Evolutionary conservation across 2,888 invertebrate genomes (phyloP).

Genomic region (Dryocosmus kuriphilus): DNA sequence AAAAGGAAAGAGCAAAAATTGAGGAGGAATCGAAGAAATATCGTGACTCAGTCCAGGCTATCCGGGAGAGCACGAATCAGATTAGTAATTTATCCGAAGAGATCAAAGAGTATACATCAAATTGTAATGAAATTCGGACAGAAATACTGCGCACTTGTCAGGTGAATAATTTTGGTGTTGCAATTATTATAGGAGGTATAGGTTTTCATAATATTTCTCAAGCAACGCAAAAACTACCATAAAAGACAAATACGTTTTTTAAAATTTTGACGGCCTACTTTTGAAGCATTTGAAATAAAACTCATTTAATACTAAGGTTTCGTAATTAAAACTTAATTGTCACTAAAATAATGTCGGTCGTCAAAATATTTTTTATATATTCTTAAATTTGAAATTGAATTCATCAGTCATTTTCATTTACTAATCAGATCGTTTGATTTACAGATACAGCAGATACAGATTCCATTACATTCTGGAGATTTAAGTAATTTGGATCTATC

Average conservation of each 20-base stretch:
- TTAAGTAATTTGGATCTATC: background rate
- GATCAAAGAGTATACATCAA: background rate
- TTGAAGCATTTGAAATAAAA: too few species aligned
- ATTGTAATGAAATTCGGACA: background rate
- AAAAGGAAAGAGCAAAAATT: background rate
- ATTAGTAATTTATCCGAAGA: background rate
- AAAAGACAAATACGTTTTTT: too few species aligned
- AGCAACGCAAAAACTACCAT: too few species aligned
- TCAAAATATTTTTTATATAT: background rate
- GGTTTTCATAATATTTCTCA: too few species aligned
- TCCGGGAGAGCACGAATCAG: background rate
- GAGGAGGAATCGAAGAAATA: background rate
- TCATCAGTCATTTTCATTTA: background rate
- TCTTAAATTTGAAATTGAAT: background rate
- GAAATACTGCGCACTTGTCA: constrained; percentile 4
- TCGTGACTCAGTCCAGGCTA: background rate
- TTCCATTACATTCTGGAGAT: constrained; percentile 10
- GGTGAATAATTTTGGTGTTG: background rate
- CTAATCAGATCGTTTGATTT: background rate
- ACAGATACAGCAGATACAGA: background rate
- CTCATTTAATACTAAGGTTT: too few species aligned
- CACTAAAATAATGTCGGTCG: too few species aligned
- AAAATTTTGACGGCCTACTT: too few species aligned
- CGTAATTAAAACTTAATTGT: too few species aligned
- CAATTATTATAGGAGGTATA: too few species aligned